phyloP scores from a whole-genome alignment of 2,888 invertebrate species.

The Schizaphis graminum region DNA sequence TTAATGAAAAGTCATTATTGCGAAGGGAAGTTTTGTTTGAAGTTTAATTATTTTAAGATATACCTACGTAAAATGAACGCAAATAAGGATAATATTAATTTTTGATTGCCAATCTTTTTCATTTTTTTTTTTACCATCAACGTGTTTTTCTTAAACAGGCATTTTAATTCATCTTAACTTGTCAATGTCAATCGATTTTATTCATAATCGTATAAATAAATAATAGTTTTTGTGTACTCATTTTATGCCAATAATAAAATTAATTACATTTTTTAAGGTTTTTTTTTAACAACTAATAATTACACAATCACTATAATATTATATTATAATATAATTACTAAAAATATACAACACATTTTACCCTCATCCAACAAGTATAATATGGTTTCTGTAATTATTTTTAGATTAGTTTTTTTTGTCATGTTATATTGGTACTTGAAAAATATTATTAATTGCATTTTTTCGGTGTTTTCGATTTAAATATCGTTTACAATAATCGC shows the following conservation, averaged over 20 bases:
- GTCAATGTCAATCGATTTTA: not conserved
- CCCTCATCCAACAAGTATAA: not conserved
- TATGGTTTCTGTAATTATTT: not conserved
- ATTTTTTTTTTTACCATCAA: not conserved
- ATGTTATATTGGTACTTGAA: not conserved
- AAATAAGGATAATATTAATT: not conserved
- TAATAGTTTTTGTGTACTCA: not conserved
- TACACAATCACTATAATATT: not conserved
- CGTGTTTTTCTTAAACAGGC: not conserved
- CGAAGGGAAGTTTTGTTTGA: not conserved
- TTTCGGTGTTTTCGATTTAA: not conserved
- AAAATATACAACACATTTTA: not conserved
- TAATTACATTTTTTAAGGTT: not conserved
- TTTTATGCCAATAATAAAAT: not conserved
- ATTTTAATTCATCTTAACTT: not conserved
- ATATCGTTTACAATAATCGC: not conserved
- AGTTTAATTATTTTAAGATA: not conserved
- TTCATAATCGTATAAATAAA: not conserved
- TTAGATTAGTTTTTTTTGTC: not conserved
- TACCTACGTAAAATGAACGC: not conserved
- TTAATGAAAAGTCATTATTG: not conserved
- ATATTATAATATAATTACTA: not conserved
- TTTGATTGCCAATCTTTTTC: not conserved
- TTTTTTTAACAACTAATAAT: not conserved
- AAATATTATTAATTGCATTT: not conserved